Conservation (phyloP, 2,888 invertebrate species). For the Metallyticus violacea region DNA sequence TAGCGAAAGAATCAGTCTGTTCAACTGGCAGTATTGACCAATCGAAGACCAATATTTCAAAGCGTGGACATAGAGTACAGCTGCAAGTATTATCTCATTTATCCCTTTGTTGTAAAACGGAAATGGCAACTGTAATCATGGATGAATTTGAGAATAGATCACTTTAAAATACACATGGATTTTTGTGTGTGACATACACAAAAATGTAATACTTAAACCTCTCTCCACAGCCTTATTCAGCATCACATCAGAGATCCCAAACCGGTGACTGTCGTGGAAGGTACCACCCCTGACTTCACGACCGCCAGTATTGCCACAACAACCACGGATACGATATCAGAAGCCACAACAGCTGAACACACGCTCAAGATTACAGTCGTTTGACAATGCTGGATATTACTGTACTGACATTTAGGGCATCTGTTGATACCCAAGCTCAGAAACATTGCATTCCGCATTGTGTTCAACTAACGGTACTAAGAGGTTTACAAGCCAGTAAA, state of each 20-base stretch:
- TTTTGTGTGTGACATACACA: too few species aligned
- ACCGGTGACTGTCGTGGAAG: conserved; percentile 3
- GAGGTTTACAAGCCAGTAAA: too few species aligned
- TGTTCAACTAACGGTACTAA: background rate
- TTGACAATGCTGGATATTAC: background rate
- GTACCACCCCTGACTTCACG: background rate
- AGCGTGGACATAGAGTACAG: too few species aligned
- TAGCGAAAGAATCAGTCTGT: too few species aligned
- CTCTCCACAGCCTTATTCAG: conserved; percentile 10
- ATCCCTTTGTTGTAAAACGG: too few species aligned
- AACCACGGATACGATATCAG: background rate
- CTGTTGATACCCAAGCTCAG: background rate
- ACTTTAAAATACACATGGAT: too few species aligned
- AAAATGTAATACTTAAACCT: too few species aligned
- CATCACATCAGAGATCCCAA: background rate
- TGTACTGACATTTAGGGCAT: background rate
- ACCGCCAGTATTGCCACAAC: background rate
- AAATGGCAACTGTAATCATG: too few species aligned
- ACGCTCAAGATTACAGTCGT: conserved; percentile 8
- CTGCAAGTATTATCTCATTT: too few species aligned
- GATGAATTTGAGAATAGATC: too few species aligned
- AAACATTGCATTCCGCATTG: background rate
- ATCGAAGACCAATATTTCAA: too few species aligned
- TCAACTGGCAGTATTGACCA: too few species aligned
- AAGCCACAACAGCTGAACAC: background rate